Base-by-base conservation (phyloP, 2,113 vertebrate genomes). In the Istiophorus platypterus region DNA sequence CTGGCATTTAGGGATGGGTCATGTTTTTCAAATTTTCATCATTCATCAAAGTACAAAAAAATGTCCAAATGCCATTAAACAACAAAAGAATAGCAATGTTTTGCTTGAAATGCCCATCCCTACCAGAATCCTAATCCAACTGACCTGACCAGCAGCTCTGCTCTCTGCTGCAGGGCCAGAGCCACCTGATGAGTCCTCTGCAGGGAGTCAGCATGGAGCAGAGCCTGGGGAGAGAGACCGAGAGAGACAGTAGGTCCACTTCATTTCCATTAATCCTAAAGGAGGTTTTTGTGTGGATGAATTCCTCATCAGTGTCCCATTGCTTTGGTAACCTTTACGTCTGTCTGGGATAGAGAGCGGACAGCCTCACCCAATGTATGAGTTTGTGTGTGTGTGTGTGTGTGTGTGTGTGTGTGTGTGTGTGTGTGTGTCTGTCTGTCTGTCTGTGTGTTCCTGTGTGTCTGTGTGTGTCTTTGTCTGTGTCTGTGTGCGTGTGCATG, bases 171-270 rank as follows among this genome's bases (percentile, higher is more conserved):
- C 8, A 99, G 96, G 86, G 99, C 98, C 85, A 99, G 96, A 68
- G 98, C 98, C 63, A 98, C 99, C 96, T 99, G 98, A 83, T 99
- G 98, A 7, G 98, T 99, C 95, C 99, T 97, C 96, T 99, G 98
- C 84, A 99, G 97, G 75, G 98, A 99, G 96, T 97, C 98, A 68
- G 98, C 98, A 72, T 99, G 98, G 82, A 99, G 98, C 82, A 99
- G 96, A 91, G 96, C 98, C 98, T 99, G 95, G 11, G 64, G 22
- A 52, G 22, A 37, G 14, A 31, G 7, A 56, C 31, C 31, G 31
- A 51, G 49, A 8, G 2, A 45, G 13, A 41, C n/a, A 70, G 41
- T 31, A 13, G 3, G 61, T 51, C 26, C 42, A 14, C 26, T 24
- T 37, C 3, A 31, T 34, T 34, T 58, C 20, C 3, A 10, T 62